Base-by-base conservation (phyloP, 2,113 vertebrate genomes). In the Abramis brama region DNA sequence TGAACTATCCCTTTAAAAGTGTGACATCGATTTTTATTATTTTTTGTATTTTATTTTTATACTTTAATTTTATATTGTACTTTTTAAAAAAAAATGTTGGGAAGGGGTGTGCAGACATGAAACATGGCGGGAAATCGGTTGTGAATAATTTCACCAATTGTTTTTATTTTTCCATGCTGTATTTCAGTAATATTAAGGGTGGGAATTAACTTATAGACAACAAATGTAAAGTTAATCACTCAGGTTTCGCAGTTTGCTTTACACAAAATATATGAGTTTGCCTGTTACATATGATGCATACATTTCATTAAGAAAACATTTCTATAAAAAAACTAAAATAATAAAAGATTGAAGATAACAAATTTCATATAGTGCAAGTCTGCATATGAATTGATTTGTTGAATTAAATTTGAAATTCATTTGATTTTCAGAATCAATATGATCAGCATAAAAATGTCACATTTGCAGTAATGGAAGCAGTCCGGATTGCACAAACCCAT, bases 391-490 rank as follows among this genome's bases (percentile, higher is more conserved):
- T 57, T 12, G 4, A 64, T 27, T 64, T 25, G n/a, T 64, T 64
- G n/a, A 27, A 73, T 43, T 6, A 43, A 73, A 70, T 70, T 11
- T 39, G 21, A 60, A n/a, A n/a, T 25, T 60, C 3, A 60, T 11
- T 25, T 27, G 1, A 57, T 78, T 11, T 79, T 57, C 30, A 13
- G 2, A 19, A 33, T 78, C 23, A 0, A 27, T 19, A 62, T 25
- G 5, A 64, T 80, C 25, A 21, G n/a, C 57, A n/a, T 79, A 25
- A 60, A 17, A 43, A 19, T 45, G 64, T 80, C 15, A 4, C 39
- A 66, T 62, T 88, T 21, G 7, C 43, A 52, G 66, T 80, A 81
- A 64, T n/a, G 59, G 71, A 85, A 81, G 43, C 39, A 60, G 64
- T 52, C 33, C 68, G 55, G 80, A 70, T 79, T 80, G 83, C 33